Conservation (phyloP, 2,797 vertebrate genomes). For the Spinibarbus caldwelli region DNA sequence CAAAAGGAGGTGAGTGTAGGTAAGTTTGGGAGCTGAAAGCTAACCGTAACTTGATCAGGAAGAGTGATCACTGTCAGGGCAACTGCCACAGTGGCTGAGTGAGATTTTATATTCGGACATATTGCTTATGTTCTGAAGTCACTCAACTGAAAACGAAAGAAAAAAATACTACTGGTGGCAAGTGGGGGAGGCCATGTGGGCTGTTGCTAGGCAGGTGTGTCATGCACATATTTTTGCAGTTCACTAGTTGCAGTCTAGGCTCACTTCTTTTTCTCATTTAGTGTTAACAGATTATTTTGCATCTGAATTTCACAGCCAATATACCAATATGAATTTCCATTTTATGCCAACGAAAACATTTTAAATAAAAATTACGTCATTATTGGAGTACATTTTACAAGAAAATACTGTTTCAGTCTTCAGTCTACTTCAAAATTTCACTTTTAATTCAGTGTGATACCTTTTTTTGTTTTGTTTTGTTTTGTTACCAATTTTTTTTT, state of each 20-base stretch:
- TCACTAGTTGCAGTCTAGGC: conserved; percentile 11
- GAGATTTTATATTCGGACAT: conserved; percentile 26
- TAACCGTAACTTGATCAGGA: conserved; percentile 32
- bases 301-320: background rate
- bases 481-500: background rate
- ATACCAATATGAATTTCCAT: background rate
- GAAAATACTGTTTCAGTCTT: background rate
- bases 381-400: background rate
- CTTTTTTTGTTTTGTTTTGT: background rate
- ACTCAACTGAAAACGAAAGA: background rate
- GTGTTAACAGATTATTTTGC: background rate
- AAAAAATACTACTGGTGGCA: background rate
- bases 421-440: background rate
- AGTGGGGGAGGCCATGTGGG: background rate
- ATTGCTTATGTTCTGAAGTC: conserved; percentile 26
- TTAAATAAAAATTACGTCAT: background rate
- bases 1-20: conserved; percentile 48
- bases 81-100: background rate
- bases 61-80: conserved; percentile 23
- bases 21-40: conserved; percentile 39
- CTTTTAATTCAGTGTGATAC: background rate
- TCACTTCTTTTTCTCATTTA: background rate
- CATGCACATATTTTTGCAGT: background rate
- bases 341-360: background rate
- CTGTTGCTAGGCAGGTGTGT: conserved; percentile 5